Evolutionary conservation across 64 coral and sea anemone species (phyloP).

Genomic region (Dendrophyllia cribrosa): DNA sequence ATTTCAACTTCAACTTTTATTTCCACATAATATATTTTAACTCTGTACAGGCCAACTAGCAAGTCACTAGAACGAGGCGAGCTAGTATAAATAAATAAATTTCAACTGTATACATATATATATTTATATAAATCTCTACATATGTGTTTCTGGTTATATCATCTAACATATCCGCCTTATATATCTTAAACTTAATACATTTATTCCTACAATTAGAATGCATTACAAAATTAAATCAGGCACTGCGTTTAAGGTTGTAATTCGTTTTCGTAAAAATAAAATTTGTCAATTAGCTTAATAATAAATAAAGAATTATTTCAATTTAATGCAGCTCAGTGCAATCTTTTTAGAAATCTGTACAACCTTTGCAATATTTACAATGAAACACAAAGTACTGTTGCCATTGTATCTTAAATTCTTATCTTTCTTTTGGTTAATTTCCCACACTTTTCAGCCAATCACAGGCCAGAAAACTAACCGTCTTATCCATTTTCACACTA

Average conservation of each 20-base stretch:
- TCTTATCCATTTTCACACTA: no score
- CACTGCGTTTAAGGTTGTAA: not conserved
- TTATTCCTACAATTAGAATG: not conserved
- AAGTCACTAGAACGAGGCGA: not conserved
- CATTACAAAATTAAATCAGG: not conserved
- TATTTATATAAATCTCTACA: constrained; percentile 31
- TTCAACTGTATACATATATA: constrained; percentile 11
- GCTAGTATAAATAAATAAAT: constrained; percentile 58
- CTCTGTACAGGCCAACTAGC: constrained; percentile 36
- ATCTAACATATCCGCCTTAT: not conserved
- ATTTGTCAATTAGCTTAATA: not conserved
- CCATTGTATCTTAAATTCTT: not conserved
- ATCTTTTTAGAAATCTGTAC: constrained; percentile 25
- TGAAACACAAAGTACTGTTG: not conserved
- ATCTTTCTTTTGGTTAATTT: not conserved
- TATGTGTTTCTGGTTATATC: constrained; percentile 1
- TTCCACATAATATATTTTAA: constrained; percentile 11
- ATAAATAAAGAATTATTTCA: constrained; percentile 43
- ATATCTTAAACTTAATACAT: not conserved
- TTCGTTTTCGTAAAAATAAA: constrained; percentile 1
- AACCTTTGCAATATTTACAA: constrained; percentile 21
- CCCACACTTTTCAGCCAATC: no score
- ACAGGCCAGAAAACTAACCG: no score
- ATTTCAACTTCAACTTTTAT: constrained; percentile 2
- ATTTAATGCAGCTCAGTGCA: not conserved